Evolutionary conservation across 23 tunicate species (phyloP).

Genomic region (Styela clava): DNA sequence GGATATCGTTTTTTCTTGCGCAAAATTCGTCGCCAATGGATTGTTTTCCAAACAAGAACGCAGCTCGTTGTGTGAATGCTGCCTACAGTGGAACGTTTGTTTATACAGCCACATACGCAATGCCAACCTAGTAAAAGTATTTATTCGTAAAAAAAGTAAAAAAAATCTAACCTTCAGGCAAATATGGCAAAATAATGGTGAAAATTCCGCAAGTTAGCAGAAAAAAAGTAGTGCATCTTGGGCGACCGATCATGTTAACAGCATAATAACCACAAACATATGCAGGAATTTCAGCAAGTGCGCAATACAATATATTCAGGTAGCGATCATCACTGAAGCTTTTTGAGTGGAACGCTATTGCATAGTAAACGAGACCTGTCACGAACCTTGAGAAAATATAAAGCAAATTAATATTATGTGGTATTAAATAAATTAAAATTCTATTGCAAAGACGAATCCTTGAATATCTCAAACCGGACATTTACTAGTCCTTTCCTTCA

Average conservation of each 20-base stretch:
- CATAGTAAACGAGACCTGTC: neutral
- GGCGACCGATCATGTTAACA: neutral
- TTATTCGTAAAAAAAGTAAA: neutral
- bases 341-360: neutral
- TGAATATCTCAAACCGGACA: too few relatives aligned
- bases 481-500: too few relatives aligned
- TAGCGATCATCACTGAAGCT: neutral
- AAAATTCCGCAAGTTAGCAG: neutral
- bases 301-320: neutral
- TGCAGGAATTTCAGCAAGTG: neutral
- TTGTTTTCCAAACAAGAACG: neutral
- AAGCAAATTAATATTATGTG: too few relatives aligned
- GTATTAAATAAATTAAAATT: too few relatives aligned
- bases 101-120: too few relatives aligned
- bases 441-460: too few relatives aligned
- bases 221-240: neutral
- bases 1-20: neutral
- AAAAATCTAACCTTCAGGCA: neutral
- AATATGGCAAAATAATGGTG: neutral
- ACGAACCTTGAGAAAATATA: neutral
- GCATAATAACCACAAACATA: neutral
- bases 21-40: neutral
- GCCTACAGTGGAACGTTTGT: too few relatives aligned
- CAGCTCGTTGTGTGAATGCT: neutral
- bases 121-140: neutral